Evolutionary conservation across 2,888 invertebrate species (phyloP).

Genomic region (Endomychus coccineus): DNA sequence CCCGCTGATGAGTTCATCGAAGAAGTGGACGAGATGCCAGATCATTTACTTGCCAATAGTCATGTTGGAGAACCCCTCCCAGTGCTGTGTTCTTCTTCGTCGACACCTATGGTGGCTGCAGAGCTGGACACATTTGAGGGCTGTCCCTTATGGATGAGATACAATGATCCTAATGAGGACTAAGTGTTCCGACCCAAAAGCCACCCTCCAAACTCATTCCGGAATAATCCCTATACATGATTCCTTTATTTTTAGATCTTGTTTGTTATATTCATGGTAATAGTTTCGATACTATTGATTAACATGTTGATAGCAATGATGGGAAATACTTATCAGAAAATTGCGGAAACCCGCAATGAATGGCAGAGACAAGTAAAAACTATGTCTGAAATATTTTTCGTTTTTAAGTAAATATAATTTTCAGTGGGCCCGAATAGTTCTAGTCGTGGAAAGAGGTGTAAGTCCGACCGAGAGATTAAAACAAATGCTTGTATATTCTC

Average conservation of each 20-base stretch:
- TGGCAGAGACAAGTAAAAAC: slow-evolving; percentile 80
- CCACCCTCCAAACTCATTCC: too few species aligned
- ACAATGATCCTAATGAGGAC: too few species aligned
- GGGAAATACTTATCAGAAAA: slow-evolving; percentile 98
- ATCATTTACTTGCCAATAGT: too few species aligned
- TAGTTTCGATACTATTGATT: slow-evolving; percentile 88
- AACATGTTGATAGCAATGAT: slow-evolving; percentile 99
- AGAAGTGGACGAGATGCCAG: too few species aligned
- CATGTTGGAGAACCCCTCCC: too few species aligned
- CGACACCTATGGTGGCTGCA: too few species aligned
- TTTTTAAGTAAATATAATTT: slow-evolving; percentile 15
- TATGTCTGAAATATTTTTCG: neutral
- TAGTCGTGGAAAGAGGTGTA: slow-evolving; percentile 96
- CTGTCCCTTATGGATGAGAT: too few species aligned
- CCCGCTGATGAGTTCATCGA: too few species aligned
- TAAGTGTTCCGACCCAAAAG: too few species aligned
- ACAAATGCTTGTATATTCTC: slow-evolving; percentile 85
- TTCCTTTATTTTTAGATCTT: slow-evolving; percentile 53
- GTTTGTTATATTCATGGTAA: slow-evolving; percentile 96
- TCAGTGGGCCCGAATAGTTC: slow-evolving; percentile 94
- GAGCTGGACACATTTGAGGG: too few species aligned
- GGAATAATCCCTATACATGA: neutral
- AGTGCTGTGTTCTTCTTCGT: too few species aligned
- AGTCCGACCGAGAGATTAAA: slow-evolving; percentile 78
- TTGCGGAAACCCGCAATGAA: slow-evolving; percentile 93